A percentile compares a stretch with the other conserved stretches of the same genome.
These are phyloP conservation scores for Riparia riparia DNA, from an alignment of 2,113 vertebrate genomes.

Conservation along the genomic window DNA sequence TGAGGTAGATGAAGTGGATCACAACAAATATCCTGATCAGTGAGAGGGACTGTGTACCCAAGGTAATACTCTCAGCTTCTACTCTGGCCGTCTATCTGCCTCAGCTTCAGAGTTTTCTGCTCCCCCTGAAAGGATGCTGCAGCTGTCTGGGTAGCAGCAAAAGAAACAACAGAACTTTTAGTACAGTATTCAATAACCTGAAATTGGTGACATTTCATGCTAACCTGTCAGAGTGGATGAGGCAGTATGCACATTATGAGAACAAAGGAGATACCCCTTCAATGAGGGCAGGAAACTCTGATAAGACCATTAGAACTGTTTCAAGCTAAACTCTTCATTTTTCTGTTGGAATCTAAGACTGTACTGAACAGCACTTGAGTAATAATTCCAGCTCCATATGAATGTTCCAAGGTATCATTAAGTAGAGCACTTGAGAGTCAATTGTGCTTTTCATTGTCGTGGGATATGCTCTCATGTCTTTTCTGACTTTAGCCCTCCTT, in stretches of 20 bases:
- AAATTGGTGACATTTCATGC: constrained; percentile 29
- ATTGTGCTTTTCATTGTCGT: neutral
- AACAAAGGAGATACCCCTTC: constrained; percentile 24
- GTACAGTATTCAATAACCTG: neutral
- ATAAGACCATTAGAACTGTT: constrained; percentile 25
- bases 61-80: neutral
- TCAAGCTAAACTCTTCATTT: constrained; percentile 2
- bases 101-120: neutral
- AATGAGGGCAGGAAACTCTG: neutral
- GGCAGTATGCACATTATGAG: constrained; percentile 5
- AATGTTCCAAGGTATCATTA: constrained; percentile 5
- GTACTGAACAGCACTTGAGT: neutral
- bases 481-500: neutral
- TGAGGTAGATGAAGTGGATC: neutral
- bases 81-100: neutral
- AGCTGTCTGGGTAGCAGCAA: constrained; percentile 3
- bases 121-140: neutral
- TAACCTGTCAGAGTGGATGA: constrained; percentile 12
- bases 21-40: neutral
- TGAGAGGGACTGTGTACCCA: neutral
- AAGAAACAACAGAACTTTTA: neutral
- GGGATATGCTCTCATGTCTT: neutral
- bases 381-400: constrained; percentile 4
- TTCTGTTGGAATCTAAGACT: neutral
- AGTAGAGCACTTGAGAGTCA: neutral